Percentiles rank a stretch among this genome's conserved stretches.
phyloP scores from a whole-genome alignment of 1,140 invertebrate genomes.

The Apis laboriosa region DNA sequence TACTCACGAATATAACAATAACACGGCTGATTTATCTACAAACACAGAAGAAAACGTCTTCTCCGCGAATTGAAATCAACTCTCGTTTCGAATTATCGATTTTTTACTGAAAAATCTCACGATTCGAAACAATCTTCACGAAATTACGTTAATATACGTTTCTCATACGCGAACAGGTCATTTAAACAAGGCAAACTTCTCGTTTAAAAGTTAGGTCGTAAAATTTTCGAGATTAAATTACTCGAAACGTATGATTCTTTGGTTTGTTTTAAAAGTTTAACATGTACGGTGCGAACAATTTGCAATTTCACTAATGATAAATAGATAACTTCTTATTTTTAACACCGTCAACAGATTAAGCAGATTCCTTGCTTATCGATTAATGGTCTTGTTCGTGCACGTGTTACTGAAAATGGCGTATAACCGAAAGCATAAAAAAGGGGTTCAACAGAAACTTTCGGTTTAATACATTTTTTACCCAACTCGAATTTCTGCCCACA shows the following conservation, averaged over 20 bases:
- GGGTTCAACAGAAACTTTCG: slow-evolving; percentile 9
- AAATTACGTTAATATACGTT: background rate
- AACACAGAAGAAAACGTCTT: slow-evolving; percentile 54
- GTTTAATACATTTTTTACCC: background rate
- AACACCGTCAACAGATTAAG: background rate
- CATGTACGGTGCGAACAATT: too few species aligned
- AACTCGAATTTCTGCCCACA: background rate
- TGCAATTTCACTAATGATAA: background rate
- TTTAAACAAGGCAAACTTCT: slow-evolving; percentile 11
- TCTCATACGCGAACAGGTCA: background rate
- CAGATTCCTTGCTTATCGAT: background rate
- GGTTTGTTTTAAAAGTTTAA: background rate
- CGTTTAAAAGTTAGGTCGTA: background rate
- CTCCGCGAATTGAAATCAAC: slow-evolving; percentile 38
- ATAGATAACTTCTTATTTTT: background rate
- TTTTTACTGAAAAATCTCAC: slow-evolving; percentile 17
- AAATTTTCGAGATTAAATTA: slow-evolving; percentile 11
- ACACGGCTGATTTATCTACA: slow-evolving; percentile 63
- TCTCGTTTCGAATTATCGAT: background rate
- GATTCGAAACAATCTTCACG: background rate
- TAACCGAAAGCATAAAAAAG: background rate
- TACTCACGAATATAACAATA: slow-evolving; percentile 65
- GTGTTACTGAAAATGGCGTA: background rate
- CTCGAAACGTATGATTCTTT: slow-evolving; percentile 19
- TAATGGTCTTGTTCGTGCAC: background rate